Percentiles rank a stretch among this genome's conserved stretches.
Conservation (phyloP, 2,113 vertebrate species). For the Ptychochromis oligacanthus region DNA sequence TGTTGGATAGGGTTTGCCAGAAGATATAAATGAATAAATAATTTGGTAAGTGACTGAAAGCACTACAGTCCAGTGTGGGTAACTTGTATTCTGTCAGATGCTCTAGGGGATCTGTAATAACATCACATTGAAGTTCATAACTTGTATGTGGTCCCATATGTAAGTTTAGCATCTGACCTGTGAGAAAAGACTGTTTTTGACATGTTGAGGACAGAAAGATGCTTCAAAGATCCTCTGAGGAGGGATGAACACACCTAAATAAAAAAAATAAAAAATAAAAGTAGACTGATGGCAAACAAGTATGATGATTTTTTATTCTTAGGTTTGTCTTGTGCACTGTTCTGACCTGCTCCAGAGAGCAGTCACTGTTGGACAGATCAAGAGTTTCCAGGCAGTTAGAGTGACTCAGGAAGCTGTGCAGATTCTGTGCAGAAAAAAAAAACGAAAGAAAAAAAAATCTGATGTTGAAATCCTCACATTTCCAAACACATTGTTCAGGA, state of each 20-base stretch:
- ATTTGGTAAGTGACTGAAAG: no score
- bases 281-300: fast-evolving
- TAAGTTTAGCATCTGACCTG: constrained; percentile 67
- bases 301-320: fast-evolving
- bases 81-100: not conserved
- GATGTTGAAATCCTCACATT: not conserved
- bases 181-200: constrained; percentile 91
- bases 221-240: constrained; percentile 88
- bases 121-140: not conserved
- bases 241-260: constrained; percentile 89
- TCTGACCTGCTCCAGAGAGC: constrained; percentile 89
- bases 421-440: constrained; percentile 73
- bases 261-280: fast-evolving
- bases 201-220: constrained; percentile 90
- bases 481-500: not conserved
- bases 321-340: not conserved
- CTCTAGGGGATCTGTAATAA: not conserved
- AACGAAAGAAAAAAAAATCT: not conserved
- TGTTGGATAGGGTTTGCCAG: not conserved
- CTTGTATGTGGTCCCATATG: no score
- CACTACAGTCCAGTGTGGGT: not conserved
- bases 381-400: constrained; percentile 87
- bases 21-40: not conserved
- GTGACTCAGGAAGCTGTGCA: constrained; percentile 93
- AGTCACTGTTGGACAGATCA: constrained; percentile 93